phyloP scores from a whole-genome alignment of 1,140 invertebrate genomes.

The Solen grandis region DNA sequence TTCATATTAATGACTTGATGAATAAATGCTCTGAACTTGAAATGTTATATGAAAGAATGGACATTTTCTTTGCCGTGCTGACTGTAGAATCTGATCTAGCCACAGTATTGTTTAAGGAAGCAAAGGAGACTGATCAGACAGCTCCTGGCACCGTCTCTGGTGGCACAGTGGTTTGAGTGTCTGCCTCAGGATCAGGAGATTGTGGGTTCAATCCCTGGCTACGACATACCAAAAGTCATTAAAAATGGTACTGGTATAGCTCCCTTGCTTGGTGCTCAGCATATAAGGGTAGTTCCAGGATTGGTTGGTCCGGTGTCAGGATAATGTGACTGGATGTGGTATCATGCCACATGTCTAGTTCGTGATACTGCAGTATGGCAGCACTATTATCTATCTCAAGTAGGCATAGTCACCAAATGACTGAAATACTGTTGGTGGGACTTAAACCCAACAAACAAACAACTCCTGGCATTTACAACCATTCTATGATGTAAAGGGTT shows the following conservation, averaged over 20 bases:
- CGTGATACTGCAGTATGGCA: neutral
- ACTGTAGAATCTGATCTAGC: no score
- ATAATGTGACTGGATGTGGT: neutral
- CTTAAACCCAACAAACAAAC: neutral
- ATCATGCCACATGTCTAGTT: neutral
- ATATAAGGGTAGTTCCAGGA: neutral
- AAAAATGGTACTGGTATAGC: neutral
- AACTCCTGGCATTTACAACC: no score
- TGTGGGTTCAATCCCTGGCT: neutral
- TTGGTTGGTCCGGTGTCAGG: neutral
- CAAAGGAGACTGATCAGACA: no score
- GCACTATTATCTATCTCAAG: neutral
- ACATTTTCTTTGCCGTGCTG: no score
- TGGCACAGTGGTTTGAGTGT: neutral
- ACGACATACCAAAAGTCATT: neutral
- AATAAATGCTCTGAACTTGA: no score
- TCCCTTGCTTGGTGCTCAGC: neutral
- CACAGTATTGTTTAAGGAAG: no score
- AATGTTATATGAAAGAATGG: no score
- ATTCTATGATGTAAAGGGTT: no score
- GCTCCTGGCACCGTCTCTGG: neutral
- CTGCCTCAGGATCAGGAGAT: neutral
- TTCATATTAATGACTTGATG: no score
- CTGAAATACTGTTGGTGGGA: neutral
- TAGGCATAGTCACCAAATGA: neutral